phyloP scores from a whole-genome alignment of 2,888 invertebrate species.

The Colletes collaris region DNA sequence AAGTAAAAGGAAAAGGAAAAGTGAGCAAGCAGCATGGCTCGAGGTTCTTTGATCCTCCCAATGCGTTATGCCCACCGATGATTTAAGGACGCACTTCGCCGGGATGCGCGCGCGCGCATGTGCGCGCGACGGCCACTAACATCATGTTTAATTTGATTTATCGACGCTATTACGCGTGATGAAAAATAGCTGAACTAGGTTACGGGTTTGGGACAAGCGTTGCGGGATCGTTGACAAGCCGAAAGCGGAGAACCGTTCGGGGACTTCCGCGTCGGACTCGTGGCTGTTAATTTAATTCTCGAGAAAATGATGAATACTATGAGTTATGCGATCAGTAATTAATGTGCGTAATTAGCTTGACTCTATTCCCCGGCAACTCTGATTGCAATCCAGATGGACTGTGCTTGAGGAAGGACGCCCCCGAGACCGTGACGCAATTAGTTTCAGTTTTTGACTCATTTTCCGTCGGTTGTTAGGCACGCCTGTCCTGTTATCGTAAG shows the following conservation, averaged over 20 bases:
- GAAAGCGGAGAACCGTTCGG: constrained; percentile 48
- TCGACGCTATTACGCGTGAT: constrained; percentile 75
- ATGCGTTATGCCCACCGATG: constrained; percentile 77
- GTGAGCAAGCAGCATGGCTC: constrained; percentile 57
- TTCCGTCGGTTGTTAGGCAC: neutral
- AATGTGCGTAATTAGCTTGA: constrained; percentile 51
- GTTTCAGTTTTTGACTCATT: neutral
- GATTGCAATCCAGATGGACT: constrained; percentile 16
- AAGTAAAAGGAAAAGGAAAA: constrained; percentile 42
- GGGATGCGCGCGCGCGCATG: constrained; percentile 49
- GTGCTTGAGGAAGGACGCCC: neutral
- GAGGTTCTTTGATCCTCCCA: constrained; percentile 80
- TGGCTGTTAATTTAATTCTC: constrained; percentile 52
- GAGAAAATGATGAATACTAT: constrained; percentile 46
- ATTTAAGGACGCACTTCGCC: constrained; percentile 76
- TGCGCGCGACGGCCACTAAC: constrained; percentile 65
- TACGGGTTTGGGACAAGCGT: constrained; percentile 64
- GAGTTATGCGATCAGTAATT: constrained; percentile 58
- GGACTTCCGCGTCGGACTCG: constrained; percentile 48
- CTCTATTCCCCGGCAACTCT: constrained; percentile 30
- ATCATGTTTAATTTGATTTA: constrained; percentile 80
- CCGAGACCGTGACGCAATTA: constrained; percentile 5
- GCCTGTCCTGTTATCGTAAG: neutral
- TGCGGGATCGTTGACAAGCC: constrained; percentile 58
- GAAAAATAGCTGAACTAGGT: constrained; percentile 79